Base-by-base conservation (phyloP, 2,113 vertebrate genomes). In the Gymnobelideus leadbeateri region DNA sequence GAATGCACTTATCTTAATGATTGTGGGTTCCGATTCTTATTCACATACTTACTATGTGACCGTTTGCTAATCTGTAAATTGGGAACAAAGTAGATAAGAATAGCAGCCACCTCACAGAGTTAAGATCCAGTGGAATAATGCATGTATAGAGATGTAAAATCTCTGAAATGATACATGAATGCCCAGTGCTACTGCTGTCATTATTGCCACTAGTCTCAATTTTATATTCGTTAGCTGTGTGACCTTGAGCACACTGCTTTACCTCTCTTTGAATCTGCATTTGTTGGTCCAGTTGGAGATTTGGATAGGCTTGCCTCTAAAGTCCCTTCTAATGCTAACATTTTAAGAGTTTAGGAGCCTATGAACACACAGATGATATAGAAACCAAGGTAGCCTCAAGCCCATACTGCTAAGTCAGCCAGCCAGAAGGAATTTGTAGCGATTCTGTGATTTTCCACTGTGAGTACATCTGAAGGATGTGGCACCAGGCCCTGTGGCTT, bases 321-420 rank as follows among this genome's bases (percentile, higher is more conserved):
- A 84, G 16, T 43, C 37, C 6, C 19, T 84, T 84, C 68, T 2
- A 84, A 43, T 43, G 8, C n/a, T 21, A 84, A 84, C 37, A 43
- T 84, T 84, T 43, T 84, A 84, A 43, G 16, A 84, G 68, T 43
- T 84, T 84, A 84, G 37, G 68, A 84, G 37, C n/a, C 19, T 21
- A 43, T 84, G 68, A 8, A 90, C 43, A 89, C 49, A 92, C 95
- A 97, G 96, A 97, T 98, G 96, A 49, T 91, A 14, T 37, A 94
- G 97, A 94, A 97, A 91, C 97, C 95, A 96, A 96, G 47, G 92
- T 91, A 95, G 96, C 51, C 6, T 96, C 51, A 96, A 97, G 97
- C 97, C 91, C 91, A 92, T 28, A 24, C 90, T 92, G 91, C 97
- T 96, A 96, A 95, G 95, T 53, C 46, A 14, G 84, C 90, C 92